These are phyloP conservation scores for Meloidogyne floridensis DNA, from an alignment of 1,140 invertebrate species.

Conservation along the genomic window DNA sequence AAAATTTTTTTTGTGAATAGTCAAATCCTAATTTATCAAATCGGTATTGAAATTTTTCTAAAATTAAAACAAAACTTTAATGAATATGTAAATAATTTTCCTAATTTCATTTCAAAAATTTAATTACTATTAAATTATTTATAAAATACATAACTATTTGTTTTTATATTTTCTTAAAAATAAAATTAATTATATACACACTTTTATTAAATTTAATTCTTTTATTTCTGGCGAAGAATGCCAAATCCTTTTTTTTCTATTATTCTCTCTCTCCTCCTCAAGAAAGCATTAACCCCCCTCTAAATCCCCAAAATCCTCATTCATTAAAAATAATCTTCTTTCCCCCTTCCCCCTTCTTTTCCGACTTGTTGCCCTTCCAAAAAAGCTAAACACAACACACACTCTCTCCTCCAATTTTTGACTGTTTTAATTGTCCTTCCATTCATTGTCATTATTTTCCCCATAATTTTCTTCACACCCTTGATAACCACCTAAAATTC, in stretches of 20 bases:
- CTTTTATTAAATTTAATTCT: not conserved
- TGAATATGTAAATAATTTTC: no score
- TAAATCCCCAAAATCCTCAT: not conserved
- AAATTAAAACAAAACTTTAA: no score
- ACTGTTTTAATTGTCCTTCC: not conserved
- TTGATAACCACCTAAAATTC: not conserved
- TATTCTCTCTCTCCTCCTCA: not conserved
- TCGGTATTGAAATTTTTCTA: no score
- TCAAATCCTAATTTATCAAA: no score
- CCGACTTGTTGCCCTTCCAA: constrained; percentile 2
- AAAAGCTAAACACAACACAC: not conserved
- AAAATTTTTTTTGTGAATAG: no score
- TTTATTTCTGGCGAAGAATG: no score
- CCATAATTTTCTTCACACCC: not conserved
- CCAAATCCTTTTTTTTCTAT: not conserved
- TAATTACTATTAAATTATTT: no score
- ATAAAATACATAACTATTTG: not conserved
- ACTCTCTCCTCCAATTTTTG: not conserved
- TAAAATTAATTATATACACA: not conserved
- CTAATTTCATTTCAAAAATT: no score
- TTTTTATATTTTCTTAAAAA: not conserved
- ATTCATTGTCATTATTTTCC: not conserved
- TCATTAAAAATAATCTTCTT: constrained; percentile 10
- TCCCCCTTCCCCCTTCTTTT: not conserved
- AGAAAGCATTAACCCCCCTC: not conserved